Conservation (phyloP, 2,113 vertebrate genomes). For the Origma solitaria region DNA sequence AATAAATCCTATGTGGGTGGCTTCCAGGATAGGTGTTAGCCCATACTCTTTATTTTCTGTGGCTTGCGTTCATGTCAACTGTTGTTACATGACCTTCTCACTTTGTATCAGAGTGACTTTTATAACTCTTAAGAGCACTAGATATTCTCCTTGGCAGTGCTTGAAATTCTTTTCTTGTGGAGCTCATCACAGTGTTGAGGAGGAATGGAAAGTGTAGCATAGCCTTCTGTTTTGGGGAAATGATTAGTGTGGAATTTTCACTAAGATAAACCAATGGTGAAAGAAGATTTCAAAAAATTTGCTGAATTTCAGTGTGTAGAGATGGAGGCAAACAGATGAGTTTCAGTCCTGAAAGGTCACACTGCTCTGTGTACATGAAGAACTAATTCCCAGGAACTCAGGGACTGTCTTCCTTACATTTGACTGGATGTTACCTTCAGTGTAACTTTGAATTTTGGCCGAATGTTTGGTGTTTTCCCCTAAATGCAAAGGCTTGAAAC, state of each 20-base stretch:
- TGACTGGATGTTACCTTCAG: not conserved
- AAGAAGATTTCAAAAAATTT: not conserved
- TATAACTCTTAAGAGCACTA: not conserved
- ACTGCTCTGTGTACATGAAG: not conserved
- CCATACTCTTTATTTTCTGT: not conserved
- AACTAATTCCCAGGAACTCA: not conserved
- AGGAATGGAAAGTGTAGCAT: not conserved
- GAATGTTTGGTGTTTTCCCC: not conserved
- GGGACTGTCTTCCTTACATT: not conserved
- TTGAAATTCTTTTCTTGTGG: not conserved
- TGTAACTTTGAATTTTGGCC: not conserved
- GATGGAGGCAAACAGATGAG: not conserved
- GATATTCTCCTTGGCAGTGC: not conserved
- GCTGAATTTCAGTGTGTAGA: not conserved
- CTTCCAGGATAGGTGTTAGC: not conserved
- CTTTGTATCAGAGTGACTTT: not conserved
- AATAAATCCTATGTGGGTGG: not conserved
- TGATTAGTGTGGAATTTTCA: not conserved
- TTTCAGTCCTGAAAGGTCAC: not conserved
- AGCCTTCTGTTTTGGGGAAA: not conserved
- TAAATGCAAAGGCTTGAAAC: not conserved
- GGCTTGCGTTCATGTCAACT: not conserved
- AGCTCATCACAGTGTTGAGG: not conserved
- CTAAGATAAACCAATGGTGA: not conserved
- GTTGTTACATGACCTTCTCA: not conserved